Base-by-base conservation (phyloP, 2,797 vertebrate species). In the Sebastiscus tertius region DNA sequence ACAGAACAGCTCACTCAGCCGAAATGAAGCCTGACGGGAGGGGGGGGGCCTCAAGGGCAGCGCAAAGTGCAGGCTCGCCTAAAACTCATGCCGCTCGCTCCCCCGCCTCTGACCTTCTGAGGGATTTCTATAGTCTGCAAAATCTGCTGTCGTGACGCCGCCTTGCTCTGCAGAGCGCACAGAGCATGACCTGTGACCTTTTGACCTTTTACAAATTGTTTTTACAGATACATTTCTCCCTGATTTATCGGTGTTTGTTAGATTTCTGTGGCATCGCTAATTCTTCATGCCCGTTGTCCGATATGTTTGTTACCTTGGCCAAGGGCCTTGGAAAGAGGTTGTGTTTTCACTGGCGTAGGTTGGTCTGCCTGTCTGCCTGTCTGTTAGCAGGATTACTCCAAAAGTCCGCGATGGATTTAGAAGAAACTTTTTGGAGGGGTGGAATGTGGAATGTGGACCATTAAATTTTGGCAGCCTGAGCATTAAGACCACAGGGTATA, bases 1-100 rank as follows among this genome's bases (percentile, higher is more conserved):
- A 58, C 58, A 7, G 70, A 89, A 80, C 80, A 8, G 81, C 80
- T 75, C 60, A 46, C 71, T 87, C 89, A 85, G 86, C 77, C 14
- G 34, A 86, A 86, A 71, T 34, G 65, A 74, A 80, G 73, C 86
- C 75, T 11, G 77, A 33, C 59, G 33, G 60, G 65, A 2, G 12
- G 29, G 36, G 34, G 6, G 12, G 36, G 9, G 42, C 60, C 49
- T 66, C 18, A 56, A 82, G 84, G 81, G 39, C 83, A 10, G 39
- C 0, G 62, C 75, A 54, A 77, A 81, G 70, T 71, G 72, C 79
- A 46, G 66, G 39, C 70, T 80, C 5, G 58, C 80, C 52, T 33
- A 33, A 79, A 85, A 65, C 64, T 16, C 52, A 39, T 2, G 10
- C 13, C 66, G 9, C 31, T 71, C 61, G 12, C 22, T 54, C 2